Evolutionary conservation across 2,113 vertebrate species (phyloP), one percentile per base, ranked within the genome.

Genomic region (Oreochromis niloticus): DNA sequence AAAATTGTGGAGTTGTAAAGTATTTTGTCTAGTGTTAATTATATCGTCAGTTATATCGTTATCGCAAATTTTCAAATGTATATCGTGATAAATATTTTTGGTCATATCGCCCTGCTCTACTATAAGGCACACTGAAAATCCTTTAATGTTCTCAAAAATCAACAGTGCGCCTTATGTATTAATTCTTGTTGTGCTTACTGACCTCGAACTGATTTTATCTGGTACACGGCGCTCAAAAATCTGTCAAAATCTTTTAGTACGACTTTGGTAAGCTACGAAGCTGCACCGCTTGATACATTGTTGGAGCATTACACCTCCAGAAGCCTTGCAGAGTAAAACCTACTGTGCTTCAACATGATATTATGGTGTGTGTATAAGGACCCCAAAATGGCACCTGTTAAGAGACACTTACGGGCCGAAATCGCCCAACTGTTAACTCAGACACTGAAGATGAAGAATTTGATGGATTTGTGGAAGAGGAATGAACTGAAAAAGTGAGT

Each of bases 271-370:
- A 6, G 59, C 30, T 63, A 63, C 3, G 30, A 34, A 10, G 14
- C 30, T 1, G 0, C 57, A 34, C 14, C 30, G 1, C 3, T 61
- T 59, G 57, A 61, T 61, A 9, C 16, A 16, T 59, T 30, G 0
- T 16, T 0, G 0, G 24, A 59, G 13, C 24, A 30, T 30, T 59
- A 30, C 8, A 0, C 8, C 4, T 61, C 34, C 30, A 61, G 57
- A 9, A 19, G 57, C 19, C 30, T 61, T 32, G 57, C 3, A 32
- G 9, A 61, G 57, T 61, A 61, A 19, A 34, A 61, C 30, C 8
- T 61, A 34, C 57, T 61, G 8, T 61, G 30, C 14, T 34, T 61
- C 16, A 61, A 61, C 30, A 61, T 61, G 17, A 17, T 61, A 61
- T 61, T 61, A 61, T 34, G 27, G 14, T 61, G 57, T 59, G 14